Base-by-base conservation (phyloP, 2,888 invertebrate species). In the Heliconius charithonia region DNA sequence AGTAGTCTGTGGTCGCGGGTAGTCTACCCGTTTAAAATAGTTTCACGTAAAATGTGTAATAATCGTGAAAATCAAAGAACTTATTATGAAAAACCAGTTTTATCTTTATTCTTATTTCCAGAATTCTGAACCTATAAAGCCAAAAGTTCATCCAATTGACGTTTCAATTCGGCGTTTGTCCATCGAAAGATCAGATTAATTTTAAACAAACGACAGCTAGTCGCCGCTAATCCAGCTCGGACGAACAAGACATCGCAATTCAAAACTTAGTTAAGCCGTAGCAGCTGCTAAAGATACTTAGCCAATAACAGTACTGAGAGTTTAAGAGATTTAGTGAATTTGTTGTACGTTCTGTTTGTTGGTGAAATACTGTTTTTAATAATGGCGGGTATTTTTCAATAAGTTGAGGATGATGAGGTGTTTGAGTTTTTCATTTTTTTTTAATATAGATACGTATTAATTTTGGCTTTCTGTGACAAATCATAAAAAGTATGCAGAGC, bases 181-280 rank as follows among this genome's bases (percentile, higher is more conserved):
- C 76, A 76, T 79, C 76, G 67, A 6, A 56, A 70, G 78, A 76
- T 76, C 78, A 73, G 76, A 76, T 80, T 74, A 81, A 66, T 80
- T 76, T 78, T 73, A 78, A 80, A 75, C 77, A 76, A 66, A 65
- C 80, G 70, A 76, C 66, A 79, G 76, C 80, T 74, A 65, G 74
- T 72, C 75, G 22, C 81, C 80, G 79, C 79, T 81, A 82, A 80
- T 79, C 79, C 77, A 70, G 75, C 70, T 76, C 71, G 78, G 77
- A 73, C 65, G 75, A 80, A 83, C 82, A 82, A 80, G 83, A 81
- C 81, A 83, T 80, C 78, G 80, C 83, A 81, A 83, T 83, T 82
- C 83, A 81, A 82, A 83, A 83, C 83, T 83, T 81, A 80, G 76
- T 75, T 83, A 83, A 83, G 80, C 83, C 79, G 80, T 77, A 73